phyloP scores from a whole-genome alignment of 2,797 vertebrate genomes.

The Martes flavigula region DNA sequence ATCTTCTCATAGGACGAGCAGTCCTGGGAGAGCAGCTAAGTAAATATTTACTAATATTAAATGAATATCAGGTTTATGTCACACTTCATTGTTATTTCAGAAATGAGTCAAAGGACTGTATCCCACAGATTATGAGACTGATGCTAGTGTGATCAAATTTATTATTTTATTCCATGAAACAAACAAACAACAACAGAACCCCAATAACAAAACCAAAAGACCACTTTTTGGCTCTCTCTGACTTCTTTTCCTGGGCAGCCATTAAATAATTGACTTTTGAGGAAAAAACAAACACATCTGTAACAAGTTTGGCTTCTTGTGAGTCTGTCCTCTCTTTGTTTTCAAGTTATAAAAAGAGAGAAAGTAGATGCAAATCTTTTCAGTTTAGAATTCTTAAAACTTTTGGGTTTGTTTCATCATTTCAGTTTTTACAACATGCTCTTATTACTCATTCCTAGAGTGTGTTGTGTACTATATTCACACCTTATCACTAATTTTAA shows the following conservation, averaged over 20 bases:
- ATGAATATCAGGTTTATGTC: not conserved
- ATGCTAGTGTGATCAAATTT: slow-evolving; percentile 15
- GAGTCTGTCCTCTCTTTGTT: not conserved
- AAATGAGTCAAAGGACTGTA: not conserved
- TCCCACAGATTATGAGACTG: not conserved
- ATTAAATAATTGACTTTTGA: slow-evolving; percentile 62
- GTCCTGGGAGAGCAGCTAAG: not conserved
- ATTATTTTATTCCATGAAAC: not conserved
- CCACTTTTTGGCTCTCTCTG: slow-evolving; percentile 27
- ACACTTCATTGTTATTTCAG: slow-evolving; percentile 14
- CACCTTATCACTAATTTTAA: not conserved
- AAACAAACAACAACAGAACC: not conserved
- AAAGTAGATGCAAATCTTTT: not conserved
- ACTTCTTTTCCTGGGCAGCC: not conserved
- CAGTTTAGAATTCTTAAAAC: not conserved
- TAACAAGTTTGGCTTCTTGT: not conserved
- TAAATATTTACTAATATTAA: not conserved
- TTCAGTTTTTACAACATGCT: not conserved
- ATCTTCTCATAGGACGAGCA: not conserved
- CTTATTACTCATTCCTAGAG: not conserved
- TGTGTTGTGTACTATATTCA: not conserved
- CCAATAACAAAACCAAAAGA: slow-evolving; percentile 39
- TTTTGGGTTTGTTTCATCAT: not conserved
- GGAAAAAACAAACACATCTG: slow-evolving; percentile 58
- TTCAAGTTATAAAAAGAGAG: slow-evolving; percentile 45